Evolutionary conservation across 2,113 vertebrate genomes (phyloP).

Genomic region (Ovis aries): DNA sequence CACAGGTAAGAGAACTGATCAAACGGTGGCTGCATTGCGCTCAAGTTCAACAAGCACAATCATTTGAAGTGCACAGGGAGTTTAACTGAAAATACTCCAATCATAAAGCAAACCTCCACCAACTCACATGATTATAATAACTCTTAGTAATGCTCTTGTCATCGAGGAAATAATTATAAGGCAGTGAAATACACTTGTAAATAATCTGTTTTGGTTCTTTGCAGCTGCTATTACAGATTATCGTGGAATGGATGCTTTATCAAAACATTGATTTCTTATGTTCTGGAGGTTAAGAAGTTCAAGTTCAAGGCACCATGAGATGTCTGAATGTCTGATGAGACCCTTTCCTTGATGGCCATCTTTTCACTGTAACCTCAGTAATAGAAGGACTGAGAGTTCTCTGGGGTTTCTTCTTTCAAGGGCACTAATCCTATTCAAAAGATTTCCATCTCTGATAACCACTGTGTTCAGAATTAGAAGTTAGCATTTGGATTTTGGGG

Average conservation of each 20-base stretch:
- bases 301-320: background rate
- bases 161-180: background rate
- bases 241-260: background rate
- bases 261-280: background rate
- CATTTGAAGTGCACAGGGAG: rapidly evolving
- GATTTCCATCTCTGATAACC: background rate
- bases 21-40: too few species aligned
- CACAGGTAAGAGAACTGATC: background rate
- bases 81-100: background rate
- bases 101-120: background rate
- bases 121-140: background rate
- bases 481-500: background rate
- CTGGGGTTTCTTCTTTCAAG: background rate
- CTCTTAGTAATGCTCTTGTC: background rate
- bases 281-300: background rate
- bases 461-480: background rate
- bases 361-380: background rate
- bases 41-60: background rate
- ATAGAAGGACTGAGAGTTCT: background rate
- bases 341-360: background rate
- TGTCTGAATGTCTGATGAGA: background rate
- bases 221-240: background rate
- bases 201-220: background rate
- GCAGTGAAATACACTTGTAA: background rate
- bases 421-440: background rate